Conservation (phyloP, 1,140 invertebrate species). For the Drosophila teissieri region DNA sequence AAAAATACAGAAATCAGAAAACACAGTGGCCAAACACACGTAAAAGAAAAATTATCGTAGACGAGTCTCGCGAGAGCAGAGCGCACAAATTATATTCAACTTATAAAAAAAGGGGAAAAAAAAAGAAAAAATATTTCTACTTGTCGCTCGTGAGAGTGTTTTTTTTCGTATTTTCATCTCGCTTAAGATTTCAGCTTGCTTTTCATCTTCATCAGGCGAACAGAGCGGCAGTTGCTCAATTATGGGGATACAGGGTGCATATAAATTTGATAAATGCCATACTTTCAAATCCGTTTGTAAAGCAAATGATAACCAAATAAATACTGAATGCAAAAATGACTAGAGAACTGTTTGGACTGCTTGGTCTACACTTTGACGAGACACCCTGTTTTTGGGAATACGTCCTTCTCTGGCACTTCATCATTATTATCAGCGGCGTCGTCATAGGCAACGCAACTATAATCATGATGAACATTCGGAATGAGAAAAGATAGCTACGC, state of each 20-base stretch:
- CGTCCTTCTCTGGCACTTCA: conserved; percentile 60
- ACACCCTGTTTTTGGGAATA: conserved; percentile 51
- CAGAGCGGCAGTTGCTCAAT: conserved; percentile 62
- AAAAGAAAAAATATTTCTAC: conserved; percentile 35
- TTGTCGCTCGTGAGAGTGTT: conserved; percentile 30
- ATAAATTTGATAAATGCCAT: too few species aligned
- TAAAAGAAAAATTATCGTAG: conserved; percentile 70
- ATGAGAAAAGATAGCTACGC: conserved; percentile 7
- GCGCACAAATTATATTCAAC: conserved; percentile 75
- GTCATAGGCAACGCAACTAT: conserved; percentile 17
- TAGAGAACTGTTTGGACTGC: neutral
- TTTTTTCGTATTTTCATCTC: conserved; percentile 75
- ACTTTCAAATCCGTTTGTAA: too few species aligned
- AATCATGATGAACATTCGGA: conserved; percentile 27
- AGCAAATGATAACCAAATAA: too few species aligned
- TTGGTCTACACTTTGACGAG: neutral
- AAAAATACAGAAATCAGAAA: conserved; percentile 75
- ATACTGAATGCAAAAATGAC: neutral
- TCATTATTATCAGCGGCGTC: conserved; percentile 14
- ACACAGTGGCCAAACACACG: conserved; percentile 60
- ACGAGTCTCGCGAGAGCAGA: conserved; percentile 25
- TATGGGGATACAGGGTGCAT: conserved; percentile 61
- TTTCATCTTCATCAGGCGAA: conserved; percentile 60
- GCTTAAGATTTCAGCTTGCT: conserved; percentile 57
- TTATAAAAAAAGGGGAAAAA: conserved; percentile 44